A percentile compares a stretch with the other conserved stretches of the same genome.
Conservation (phyloP, 2,113 vertebrate species). For the Ellobius talpinus region DNA sequence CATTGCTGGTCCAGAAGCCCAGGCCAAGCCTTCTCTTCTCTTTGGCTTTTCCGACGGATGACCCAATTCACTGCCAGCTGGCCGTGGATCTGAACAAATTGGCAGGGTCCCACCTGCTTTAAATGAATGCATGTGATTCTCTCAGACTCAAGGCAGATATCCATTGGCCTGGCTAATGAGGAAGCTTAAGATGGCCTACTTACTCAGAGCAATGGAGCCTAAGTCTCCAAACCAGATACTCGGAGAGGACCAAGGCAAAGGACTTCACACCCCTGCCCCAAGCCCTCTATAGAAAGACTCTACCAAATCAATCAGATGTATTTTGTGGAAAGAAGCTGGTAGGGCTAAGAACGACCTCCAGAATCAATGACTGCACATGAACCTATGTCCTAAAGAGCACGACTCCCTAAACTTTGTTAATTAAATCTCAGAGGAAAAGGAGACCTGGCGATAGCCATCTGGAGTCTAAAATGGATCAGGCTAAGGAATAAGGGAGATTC, state of each 20-base stretch:
- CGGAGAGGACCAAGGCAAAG: background rate
- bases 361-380: slow-evolving; percentile 22
- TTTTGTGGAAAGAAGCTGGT: background rate
- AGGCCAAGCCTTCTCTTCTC: background rate
- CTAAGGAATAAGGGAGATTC: background rate
- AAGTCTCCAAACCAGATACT: background rate
- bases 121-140: slow-evolving; percentile 60
- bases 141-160: background rate
- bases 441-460: slow-evolving; percentile 47
- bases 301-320: background rate
- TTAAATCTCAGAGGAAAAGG: slow-evolving; percentile 63
- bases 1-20: background rate
- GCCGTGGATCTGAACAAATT: background rate
- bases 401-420: background rate
- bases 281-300: background rate
- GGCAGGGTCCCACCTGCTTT: slow-evolving; percentile 47
- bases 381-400: background rate
- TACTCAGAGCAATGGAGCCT: background rate
- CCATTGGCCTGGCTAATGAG: background rate
- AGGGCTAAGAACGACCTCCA: background rate
- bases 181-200: background rate
- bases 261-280: background rate
- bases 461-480: slow-evolving; percentile 14
- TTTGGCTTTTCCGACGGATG: slow-evolving; percentile 5
- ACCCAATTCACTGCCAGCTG: slow-evolving; percentile 52